Conservation (phyloP, 1,140 invertebrate species). For the Cyphomyrmex costatus region DNA sequence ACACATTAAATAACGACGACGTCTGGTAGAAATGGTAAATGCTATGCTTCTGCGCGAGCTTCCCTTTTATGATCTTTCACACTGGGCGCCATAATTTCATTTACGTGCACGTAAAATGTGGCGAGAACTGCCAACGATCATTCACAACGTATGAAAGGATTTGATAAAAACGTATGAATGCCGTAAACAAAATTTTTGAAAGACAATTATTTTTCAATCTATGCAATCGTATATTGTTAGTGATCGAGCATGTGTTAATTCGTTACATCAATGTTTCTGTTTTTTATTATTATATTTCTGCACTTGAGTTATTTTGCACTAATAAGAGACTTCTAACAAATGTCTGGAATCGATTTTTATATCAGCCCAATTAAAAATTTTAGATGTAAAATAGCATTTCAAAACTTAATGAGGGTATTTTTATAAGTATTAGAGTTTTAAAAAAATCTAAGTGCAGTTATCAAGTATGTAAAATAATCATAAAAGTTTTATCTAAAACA, state of each 20-base stretch:
- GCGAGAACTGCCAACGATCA: not conserved
- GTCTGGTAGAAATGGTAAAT: slow-evolving; percentile 27
- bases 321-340: too few relatives aligned
- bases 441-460: too few relatives aligned
- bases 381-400: too few relatives aligned
- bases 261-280: not conserved
- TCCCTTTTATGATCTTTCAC: slow-evolving; percentile 22
- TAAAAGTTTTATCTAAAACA: too few relatives aligned
- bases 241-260: slow-evolving; percentile 40
- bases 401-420: too few relatives aligned
- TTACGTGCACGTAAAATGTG: slow-evolving; percentile 45
- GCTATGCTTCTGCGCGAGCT: slow-evolving; percentile 28
- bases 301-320: not conserved
- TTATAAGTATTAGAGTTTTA: too few relatives aligned
- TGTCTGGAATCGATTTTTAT: too few relatives aligned
- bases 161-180: not conserved
- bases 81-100: slow-evolving; percentile 42
- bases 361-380: too few relatives aligned
- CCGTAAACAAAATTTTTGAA: not conserved
- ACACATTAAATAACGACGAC: slow-evolving; percentile 38
- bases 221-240: not conserved
- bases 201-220: not conserved
- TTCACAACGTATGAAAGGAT: slow-evolving; percentile 3
- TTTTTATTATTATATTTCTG: not conserved
- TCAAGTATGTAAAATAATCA: too few relatives aligned